phyloP scores from a whole-genome alignment of 2,888 invertebrate species.

The Augochlorella aurata region DNA sequence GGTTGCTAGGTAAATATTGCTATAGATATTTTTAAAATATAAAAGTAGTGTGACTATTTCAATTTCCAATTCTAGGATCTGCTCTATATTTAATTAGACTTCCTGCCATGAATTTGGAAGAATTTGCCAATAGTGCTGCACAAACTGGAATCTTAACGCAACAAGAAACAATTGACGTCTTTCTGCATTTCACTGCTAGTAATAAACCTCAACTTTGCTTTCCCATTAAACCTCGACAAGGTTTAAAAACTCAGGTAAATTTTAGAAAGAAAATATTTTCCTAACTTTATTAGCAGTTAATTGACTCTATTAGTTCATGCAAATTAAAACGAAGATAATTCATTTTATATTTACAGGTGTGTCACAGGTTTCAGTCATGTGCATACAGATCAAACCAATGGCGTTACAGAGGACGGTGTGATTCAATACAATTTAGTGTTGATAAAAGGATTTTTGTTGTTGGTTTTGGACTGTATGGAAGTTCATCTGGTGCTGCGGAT shows the following conservation, averaged over 20 bases:
- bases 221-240: slow-evolving; percentile 91
- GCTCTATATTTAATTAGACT: slow-evolving; percentile 94
- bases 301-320: not conserved
- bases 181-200: slow-evolving; percentile 96
- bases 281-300: not conserved
- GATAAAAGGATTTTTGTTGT: slow-evolving; percentile 97
- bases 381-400: slow-evolving; percentile 98
- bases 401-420: slow-evolving; percentile 97
- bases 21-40: not conserved
- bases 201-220: slow-evolving; percentile 92
- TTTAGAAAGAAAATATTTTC: not conserved
- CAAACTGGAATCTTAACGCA: slow-evolving; percentile 95
- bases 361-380: slow-evolving; percentile 97
- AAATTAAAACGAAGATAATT: not conserved
- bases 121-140: slow-evolving; percentile 97
- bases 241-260: slow-evolving; percentile 92
- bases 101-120: slow-evolving; percentile 96
- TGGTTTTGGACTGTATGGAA: slow-evolving; percentile 97
- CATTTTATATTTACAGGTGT: slow-evolving; percentile 85
- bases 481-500: slow-evolving; percentile 97
- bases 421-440: slow-evolving; percentile 98
- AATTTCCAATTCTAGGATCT: slow-evolving; percentile 73
- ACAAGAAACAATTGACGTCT: slow-evolving; percentile 97
- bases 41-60: slow-evolving; percentile 9
- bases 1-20: slow-evolving; percentile 72